A percentile compares a stretch with the other conserved stretches of the same genome.
Conservation (phyloP, 2,113 vertebrate genomes). For the Chrysemys picta region DNA sequence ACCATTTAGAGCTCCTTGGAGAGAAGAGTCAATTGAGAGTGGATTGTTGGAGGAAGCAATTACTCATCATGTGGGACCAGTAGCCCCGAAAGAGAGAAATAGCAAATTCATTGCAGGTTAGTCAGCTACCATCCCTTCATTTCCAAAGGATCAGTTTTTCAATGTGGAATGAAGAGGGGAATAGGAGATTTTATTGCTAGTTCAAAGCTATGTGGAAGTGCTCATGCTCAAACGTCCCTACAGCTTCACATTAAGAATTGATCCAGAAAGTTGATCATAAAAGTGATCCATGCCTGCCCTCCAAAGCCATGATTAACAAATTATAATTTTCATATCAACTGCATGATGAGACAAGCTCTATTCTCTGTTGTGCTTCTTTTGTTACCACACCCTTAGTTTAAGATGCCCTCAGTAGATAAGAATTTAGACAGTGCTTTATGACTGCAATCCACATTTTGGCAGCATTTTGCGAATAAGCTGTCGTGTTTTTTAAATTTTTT, state of each 20-base stretch:
- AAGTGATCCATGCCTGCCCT: neutral
- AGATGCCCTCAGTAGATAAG: neutral
- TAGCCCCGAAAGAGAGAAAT: conserved; percentile 1
- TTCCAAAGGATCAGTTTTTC: neutral
- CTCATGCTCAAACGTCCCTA: fast-evolving
- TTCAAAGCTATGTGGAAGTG: neutral
- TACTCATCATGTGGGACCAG: conserved; percentile 31
- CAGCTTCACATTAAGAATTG: fast-evolving
- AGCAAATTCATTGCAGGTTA: neutral
- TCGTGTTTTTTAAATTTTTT: neutral
- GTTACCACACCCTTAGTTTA: neutral
- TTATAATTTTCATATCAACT: neutral
- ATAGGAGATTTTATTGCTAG: neutral
- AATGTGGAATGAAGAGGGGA: neutral
- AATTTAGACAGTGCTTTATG: neutral
- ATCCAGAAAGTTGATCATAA: neutral
- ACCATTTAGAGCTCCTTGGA: conserved; percentile 52
- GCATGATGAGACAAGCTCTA: neutral
- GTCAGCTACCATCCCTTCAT: neutral
- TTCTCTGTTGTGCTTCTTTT: neutral
- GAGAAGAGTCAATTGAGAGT: conserved; percentile 57
- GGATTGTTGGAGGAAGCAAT: conserved; percentile 61
- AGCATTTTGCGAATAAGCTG: neutral
- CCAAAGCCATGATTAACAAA: neutral
- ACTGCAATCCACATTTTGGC: neutral